Percentiles rank a stretch among this genome's conserved stretches.
Conservation (phyloP, 2,888 invertebrate genomes). For the Cataglyphis rosenhaueri region DNA sequence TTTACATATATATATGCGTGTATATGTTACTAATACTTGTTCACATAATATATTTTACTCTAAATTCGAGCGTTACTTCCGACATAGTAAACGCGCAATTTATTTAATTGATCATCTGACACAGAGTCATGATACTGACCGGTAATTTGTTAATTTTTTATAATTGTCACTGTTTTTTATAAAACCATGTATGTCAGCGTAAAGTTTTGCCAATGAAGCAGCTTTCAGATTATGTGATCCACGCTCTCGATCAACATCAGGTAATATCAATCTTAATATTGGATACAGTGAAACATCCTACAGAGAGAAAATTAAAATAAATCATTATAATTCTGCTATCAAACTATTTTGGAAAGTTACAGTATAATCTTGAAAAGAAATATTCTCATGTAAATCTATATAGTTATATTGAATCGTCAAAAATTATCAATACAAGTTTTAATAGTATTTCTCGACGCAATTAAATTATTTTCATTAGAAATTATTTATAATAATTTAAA, state of each 20-base stretch:
- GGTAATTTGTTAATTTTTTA: background rate
- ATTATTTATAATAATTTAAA: background rate
- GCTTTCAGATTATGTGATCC: constrained; percentile 94
- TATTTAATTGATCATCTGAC: background rate
- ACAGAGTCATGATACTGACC: constrained; percentile 16
- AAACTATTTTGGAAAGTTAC: background rate
- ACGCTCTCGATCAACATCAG: constrained; percentile 92
- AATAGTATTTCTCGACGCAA: background rate
- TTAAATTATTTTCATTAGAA: background rate
- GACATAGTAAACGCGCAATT: background rate
- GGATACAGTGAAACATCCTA: constrained; percentile 89
- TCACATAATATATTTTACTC: background rate
- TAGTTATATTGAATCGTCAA: background rate
- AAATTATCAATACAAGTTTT: background rate
- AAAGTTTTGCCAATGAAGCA: constrained; percentile 89
- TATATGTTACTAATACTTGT: background rate
- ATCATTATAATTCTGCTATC: background rate
- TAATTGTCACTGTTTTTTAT: constrained; percentile 88
- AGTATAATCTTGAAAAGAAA: background rate
- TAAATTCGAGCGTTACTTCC: background rate
- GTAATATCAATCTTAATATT: constrained; percentile 92
- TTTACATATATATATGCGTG: background rate
- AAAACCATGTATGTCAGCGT: constrained; percentile 92
- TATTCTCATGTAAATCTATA: background rate
- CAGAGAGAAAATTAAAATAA: constrained; percentile 58